Evolutionary conservation across 2,797 vertebrate genomes (phyloP).

Genomic region (Mormyrops boulengeri): DNA sequence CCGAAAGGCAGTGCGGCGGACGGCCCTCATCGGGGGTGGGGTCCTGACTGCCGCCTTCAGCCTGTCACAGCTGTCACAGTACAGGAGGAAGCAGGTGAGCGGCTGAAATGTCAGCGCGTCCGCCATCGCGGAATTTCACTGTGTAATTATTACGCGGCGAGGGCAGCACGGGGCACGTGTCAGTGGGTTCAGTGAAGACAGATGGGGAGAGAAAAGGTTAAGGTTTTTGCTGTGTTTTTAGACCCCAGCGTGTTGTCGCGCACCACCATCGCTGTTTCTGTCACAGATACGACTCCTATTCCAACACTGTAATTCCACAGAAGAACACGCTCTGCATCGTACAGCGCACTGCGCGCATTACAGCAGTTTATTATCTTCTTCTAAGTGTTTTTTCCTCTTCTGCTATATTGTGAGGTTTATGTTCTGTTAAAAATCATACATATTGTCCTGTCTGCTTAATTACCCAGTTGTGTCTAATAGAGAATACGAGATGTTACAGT

Average conservation of each 20-base stretch:
- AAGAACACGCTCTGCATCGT: neutral
- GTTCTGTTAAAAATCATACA: neutral
- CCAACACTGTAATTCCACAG: neutral
- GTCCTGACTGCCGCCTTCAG: constrained; percentile 73
- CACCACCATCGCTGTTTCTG: neutral
- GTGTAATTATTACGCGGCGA: constrained; percentile 4
- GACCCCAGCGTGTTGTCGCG: neutral
- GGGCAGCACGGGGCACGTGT: neutral
- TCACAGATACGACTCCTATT: neutral
- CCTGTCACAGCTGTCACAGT: constrained; percentile 79
- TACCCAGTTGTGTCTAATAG: neutral
- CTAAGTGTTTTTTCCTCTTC: neutral
- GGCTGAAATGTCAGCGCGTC: neutral
- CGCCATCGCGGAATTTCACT: neutral
- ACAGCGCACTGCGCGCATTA: neutral
- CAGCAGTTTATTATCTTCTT: neutral
- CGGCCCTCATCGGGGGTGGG: constrained; percentile 76
- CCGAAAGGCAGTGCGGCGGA: constrained; percentile 76
- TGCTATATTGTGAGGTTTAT: neutral
- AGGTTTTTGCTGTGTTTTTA: neutral
- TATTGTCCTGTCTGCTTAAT: neutral
- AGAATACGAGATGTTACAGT: neutral
- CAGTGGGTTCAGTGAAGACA: neutral
- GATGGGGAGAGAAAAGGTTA: constrained; percentile 15
- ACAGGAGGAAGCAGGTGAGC: constrained; percentile 74